These are phyloP conservation scores for Lamellibrachia luymesi DNA, from an alignment of 1,140 invertebrate species.

Conservation along the genomic window DNA sequence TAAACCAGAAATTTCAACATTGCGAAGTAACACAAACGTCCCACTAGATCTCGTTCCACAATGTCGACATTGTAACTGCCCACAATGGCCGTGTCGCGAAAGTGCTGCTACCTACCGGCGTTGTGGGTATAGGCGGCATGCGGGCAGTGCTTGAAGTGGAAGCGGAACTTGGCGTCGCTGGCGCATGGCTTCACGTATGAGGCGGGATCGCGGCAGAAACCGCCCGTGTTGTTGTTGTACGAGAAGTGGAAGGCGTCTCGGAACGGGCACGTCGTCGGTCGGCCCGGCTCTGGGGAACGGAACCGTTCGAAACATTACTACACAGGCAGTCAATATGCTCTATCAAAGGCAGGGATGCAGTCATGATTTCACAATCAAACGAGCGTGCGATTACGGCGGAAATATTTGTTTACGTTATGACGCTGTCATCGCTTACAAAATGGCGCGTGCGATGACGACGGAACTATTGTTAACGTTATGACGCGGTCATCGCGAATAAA, in stretches of 20 bases:
- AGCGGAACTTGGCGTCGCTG: constrained; percentile 18
- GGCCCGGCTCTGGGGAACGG: background rate
- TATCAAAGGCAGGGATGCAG: background rate
- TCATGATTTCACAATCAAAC: no score
- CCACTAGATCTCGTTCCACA: background rate
- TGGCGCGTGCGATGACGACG: no score
- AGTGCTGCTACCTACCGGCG: constrained; percentile 17
- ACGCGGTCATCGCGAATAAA: no score
- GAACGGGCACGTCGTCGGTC: constrained; percentile 23
- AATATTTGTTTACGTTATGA: no score
- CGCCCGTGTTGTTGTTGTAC: constrained; percentile 27
- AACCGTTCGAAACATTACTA: background rate
- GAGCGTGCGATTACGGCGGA: no score
- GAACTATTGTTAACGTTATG: no score
- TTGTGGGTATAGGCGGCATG: constrained; percentile 21
- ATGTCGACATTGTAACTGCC: background rate
- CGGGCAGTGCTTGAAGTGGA: constrained; percentile 24
- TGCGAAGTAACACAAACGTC: background rate
- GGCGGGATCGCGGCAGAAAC: constrained; percentile 25
- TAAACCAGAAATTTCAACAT: background rate
- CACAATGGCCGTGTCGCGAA: background rate
- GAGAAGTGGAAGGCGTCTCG: constrained; percentile 26
- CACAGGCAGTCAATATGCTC: background rate
- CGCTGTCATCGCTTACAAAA: no score
- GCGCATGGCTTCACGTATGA: constrained; percentile 26